Base-by-base conservation (phyloP, 2,888 invertebrate species). In the Drosophila anomalata region DNA sequence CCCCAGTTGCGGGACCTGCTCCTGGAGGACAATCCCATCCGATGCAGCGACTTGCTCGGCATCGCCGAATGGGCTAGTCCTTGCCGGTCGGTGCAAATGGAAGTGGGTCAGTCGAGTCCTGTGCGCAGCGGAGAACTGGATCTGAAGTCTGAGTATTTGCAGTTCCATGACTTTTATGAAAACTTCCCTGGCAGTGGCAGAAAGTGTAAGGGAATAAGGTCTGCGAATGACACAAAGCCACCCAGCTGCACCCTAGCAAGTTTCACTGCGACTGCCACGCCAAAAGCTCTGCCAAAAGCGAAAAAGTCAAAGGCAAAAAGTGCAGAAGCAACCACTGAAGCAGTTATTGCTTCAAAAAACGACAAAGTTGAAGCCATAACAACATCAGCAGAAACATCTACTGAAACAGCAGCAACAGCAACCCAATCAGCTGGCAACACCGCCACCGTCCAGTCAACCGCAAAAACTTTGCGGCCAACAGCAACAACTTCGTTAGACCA, bases 1-100 rank as follows among this genome's bases (percentile, higher is more conserved):
- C 92, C 92, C 5, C 89, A 89, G 61, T 73, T 92, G 46, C 87
- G 89, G 26, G 91, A 91, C 72, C 76, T 92, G 53, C 75, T 90
- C 63, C 79, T 92, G 33, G 91, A 92, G 58, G 90, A 90, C 60
- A 92, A 92, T 88, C 92, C 91, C 51, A 90, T 92, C 51, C 90
- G 90, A 65, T 92, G 92, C 82, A 87, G 91, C 50, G 91, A 92
- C 79, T 81, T 92, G 54, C 68, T 91, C 67, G 90, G 89, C 51
- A 90, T 92, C 51, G 91, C 91, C 70, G 91, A 92, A 73, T 92
- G 92, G 92, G 91, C 91, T 6, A 91, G 90, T 70, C 90, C 91
- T 1, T 92, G 92, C 65, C 89, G 90, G 20, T 75, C 88, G 42
- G 74, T 76, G 6, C 36, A 36, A 36, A 36, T 36, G 36, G 88